A percentile compares a stretch with the other conserved stretches of the same genome.
phyloP scores from a whole-genome alignment of 2,888 invertebrate genomes.

The Epistrophella euchroma region DNA sequence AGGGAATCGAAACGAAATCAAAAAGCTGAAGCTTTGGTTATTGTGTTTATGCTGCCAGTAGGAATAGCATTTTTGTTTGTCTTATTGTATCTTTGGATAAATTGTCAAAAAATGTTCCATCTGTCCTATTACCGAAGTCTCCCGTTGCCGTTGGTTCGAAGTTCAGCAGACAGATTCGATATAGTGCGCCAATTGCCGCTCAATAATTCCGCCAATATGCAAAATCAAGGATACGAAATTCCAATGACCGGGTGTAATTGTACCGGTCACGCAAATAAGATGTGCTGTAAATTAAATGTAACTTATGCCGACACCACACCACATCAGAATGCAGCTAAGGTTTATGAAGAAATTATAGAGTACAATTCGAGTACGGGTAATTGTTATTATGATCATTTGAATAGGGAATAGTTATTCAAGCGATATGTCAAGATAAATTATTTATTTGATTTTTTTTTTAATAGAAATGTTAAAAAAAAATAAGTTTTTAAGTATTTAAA shows the following conservation, averaged over 20 bases:
- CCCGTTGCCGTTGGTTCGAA: constrained; percentile 68
- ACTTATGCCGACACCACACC: constrained; percentile 80
- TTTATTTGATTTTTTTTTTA: neutral
- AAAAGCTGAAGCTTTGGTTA: constrained; percentile 80
- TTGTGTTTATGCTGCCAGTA: constrained; percentile 82
- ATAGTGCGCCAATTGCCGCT: constrained; percentile 78
- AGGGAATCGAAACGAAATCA: constrained; percentile 81
- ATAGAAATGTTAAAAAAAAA: neutral
- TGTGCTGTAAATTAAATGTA: constrained; percentile 78
- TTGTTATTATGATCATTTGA: constrained; percentile 77
- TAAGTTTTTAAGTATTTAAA: neutral
- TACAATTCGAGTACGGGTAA: constrained; percentile 48
- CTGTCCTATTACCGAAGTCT: constrained; percentile 80
- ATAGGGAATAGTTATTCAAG: constrained; percentile 10
- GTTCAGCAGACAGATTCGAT: constrained; percentile 80
- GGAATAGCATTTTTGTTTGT: constrained; percentile 82
- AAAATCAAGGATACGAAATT: constrained; percentile 80
- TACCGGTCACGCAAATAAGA: constrained; percentile 60
- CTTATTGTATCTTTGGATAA: constrained; percentile 81
- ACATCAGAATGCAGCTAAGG: constrained; percentile 77
- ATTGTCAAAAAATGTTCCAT: constrained; percentile 82
- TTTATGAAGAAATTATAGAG: constrained; percentile 81
- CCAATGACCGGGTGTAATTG: constrained; percentile 81
- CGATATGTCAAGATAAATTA: neutral
- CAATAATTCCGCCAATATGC: constrained; percentile 65